Percentiles rank a stretch among this genome's conserved stretches.
phyloP scores from a whole-genome alignment of 2,113 vertebrate species.

The Cyprinodon tularosa region DNA sequence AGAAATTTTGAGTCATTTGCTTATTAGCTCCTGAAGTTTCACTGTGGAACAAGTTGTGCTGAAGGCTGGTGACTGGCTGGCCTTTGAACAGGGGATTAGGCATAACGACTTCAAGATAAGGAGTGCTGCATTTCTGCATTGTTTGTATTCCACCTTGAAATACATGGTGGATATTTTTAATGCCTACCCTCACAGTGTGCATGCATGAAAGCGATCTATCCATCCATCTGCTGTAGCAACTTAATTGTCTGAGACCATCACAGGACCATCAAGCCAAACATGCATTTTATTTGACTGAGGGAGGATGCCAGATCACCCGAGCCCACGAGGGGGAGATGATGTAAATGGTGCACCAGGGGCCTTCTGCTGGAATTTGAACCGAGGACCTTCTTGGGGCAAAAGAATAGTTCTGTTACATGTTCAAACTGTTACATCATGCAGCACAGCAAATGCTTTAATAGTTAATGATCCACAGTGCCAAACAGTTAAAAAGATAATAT shows the following conservation, averaged over 20 bases:
- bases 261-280: not conserved
- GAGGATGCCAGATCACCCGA: not conserved
- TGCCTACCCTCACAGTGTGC: not conserved
- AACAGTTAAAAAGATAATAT: not conserved
- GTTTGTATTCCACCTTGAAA: constrained; percentile 70
- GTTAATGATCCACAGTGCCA: not conserved
- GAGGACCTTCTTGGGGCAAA: not conserved
- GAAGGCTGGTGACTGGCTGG: constrained; percentile 86
- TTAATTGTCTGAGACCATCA: not conserved
- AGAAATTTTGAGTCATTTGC: not conserved
- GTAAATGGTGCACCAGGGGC: not conserved
- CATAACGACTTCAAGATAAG: constrained; percentile 86
- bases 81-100: constrained; percentile 85
- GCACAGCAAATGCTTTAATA: not conserved
- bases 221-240: not conserved
- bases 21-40: constrained; percentile 70
- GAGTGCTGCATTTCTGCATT: constrained; percentile 82
- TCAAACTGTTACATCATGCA: not conserved
- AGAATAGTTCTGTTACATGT: not conserved
- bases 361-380: not conserved
- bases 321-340: not conserved
- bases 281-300: not conserved
- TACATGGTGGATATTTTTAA: not conserved
- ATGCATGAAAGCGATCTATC: too few relatives aligned
- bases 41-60: constrained; percentile 81